Percentiles rank a stretch among this genome's conserved stretches.
Conservation (phyloP, 2,888 invertebrate species). For the Tenthredo livida region DNA sequence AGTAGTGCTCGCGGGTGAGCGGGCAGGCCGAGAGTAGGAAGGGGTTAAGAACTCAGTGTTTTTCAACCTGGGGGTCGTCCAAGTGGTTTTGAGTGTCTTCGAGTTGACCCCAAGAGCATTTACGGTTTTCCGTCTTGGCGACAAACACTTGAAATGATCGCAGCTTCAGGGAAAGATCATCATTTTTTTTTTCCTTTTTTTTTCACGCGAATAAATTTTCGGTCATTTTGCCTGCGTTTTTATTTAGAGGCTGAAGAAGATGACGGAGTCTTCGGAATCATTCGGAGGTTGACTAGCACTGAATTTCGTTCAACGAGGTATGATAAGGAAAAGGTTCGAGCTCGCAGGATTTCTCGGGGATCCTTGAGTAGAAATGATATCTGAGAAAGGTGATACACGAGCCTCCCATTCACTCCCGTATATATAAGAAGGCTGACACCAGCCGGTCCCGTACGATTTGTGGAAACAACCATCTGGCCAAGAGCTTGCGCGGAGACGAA, state of each 20-base stretch:
- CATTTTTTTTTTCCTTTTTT: not conserved
- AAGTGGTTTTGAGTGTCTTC: slow-evolving; percentile 34
- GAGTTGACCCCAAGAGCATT: slow-evolving; percentile 29
- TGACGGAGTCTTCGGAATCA: not conserved
- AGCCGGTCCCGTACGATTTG: not conserved
- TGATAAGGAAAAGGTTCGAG: not conserved
- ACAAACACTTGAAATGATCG: not conserved
- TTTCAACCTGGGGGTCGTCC: slow-evolving; percentile 60
- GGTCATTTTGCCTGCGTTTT: not conserved
- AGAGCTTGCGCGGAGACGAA: slow-evolving; percentile 42
- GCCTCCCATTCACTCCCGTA: not conserved
- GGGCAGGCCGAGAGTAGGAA: slow-evolving; percentile 38
- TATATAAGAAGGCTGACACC: not conserved
- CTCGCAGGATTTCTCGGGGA: not conserved
- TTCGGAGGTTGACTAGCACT: not conserved
- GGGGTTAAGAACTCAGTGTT: slow-evolving; percentile 61
- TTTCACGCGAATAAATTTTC: too few relatives aligned
- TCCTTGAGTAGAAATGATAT: not conserved
- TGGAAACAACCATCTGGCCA: not conserved
- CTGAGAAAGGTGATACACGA: not conserved
- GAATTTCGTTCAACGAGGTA: slow-evolving; percentile 12
- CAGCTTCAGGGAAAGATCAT: not conserved
- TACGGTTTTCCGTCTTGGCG: not conserved
- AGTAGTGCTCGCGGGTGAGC: slow-evolving; percentile 44
- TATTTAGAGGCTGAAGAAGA: not conserved